These are phyloP conservation scores for Cephalopachus bancanus DNA, from an alignment of 2,797 vertebrate genomes.

Conservation along the genomic window DNA sequence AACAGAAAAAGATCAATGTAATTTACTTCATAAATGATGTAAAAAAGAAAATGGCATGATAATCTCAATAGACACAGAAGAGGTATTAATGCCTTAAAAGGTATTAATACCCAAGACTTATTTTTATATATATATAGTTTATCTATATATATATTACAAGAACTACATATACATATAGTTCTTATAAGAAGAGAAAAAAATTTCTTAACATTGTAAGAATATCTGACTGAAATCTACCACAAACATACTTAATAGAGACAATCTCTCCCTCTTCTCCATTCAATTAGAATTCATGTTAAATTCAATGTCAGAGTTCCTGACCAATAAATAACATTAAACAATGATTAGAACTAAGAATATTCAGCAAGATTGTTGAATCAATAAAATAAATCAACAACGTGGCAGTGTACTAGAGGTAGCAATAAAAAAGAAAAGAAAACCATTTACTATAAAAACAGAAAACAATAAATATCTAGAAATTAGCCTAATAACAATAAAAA, in stretches of 20 bases:
- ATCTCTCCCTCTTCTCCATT: not conserved
- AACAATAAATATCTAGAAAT: conserved; percentile 47
- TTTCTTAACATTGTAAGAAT: not conserved
- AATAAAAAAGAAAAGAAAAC: not conserved
- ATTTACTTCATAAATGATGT: conserved; percentile 3
- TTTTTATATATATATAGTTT: not conserved
- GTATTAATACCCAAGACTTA: not conserved
- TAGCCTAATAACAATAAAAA: conserved; percentile 10
- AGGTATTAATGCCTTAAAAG: not conserved
- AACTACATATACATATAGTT: too few species aligned
- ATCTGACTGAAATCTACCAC: not conserved
- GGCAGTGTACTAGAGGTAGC: not conserved
- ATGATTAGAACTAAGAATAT: not conserved
- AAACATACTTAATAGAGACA: not conserved
- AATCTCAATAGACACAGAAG: conserved; percentile 3
- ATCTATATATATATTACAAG: too few species aligned
- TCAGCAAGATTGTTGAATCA: conserved; percentile 5
- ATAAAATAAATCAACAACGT: not conserved
- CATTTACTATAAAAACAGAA: conserved; percentile 37
- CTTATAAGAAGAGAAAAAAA: not conserved
- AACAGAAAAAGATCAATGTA: conserved; percentile 11
- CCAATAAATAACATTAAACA: not conserved
- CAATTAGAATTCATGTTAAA: conserved; percentile 16
- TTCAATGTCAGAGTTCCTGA: not conserved
- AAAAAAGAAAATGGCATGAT: conserved; percentile 7